Conservation (phyloP, 2,113 vertebrate species). For the Atractosteus spatula region DNA sequence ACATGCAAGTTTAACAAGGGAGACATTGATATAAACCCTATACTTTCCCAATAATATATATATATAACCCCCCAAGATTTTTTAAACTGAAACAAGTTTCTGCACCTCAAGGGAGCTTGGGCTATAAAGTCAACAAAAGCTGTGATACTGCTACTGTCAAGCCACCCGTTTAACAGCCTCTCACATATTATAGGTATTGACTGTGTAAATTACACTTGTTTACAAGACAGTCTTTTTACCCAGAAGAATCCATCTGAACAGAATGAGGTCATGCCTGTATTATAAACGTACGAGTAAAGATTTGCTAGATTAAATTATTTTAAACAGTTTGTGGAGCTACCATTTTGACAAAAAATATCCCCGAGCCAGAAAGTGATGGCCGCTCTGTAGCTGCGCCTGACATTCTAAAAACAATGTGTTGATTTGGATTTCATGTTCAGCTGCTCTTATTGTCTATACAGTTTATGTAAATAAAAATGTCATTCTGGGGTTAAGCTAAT, state of each 20-base stretch:
- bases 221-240: slow-evolving; percentile 45
- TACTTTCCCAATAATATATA: too few species aligned
- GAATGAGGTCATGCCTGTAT: slow-evolving; percentile 70
- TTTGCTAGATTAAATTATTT: slow-evolving; percentile 60
- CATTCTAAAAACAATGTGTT: slow-evolving; percentile 65
- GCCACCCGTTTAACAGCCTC: slow-evolving; percentile 56
- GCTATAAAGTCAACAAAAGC: slow-evolving; percentile 60
- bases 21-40: too few species aligned
- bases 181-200: slow-evolving; percentile 48
- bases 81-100: slow-evolving; percentile 3
- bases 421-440: slow-evolving; percentile 64
- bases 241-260: slow-evolving; percentile 53
- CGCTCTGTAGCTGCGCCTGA: slow-evolving; percentile 60
- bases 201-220: slow-evolving; percentile 50
- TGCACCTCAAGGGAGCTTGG: slow-evolving; percentile 39
- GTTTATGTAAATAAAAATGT: slow-evolving; percentile 55
- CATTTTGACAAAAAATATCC: slow-evolving; percentile 68
- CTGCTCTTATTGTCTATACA: slow-evolving; percentile 46
- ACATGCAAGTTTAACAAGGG: too few species aligned
- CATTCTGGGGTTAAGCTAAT: slow-evolving; percentile 63
- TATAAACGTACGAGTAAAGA: slow-evolving; percentile 66
- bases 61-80: too few species aligned
- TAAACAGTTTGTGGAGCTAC: slow-evolving; percentile 48
- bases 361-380: slow-evolving; percentile 62
- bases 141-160: slow-evolving; percentile 56